These are phyloP conservation scores for Onthophagus taurus DNA, from an alignment of 1,140 invertebrate genomes.

Conservation along the genomic window DNA sequence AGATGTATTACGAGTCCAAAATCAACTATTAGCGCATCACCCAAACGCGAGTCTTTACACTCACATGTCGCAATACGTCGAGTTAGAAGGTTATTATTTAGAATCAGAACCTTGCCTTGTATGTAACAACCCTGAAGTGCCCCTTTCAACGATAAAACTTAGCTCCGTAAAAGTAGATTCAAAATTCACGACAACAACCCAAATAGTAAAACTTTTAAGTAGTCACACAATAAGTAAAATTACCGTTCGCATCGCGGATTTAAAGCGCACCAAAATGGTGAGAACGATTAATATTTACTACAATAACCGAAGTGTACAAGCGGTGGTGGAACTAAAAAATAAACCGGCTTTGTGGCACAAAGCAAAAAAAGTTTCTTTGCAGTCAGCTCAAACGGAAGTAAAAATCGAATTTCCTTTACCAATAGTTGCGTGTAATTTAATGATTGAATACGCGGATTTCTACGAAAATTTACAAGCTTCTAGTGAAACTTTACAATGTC, in stretches of 20 bases:
- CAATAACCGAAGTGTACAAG: conserved; percentile 91
- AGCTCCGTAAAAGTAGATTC: conserved; percentile 92
- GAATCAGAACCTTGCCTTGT: conserved; percentile 96
- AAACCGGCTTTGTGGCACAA: conserved; percentile 95
- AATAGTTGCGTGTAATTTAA: conserved; percentile 95
- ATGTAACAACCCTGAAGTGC: conserved; percentile 94
- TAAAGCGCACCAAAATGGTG: conserved; percentile 97
- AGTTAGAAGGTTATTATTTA: conserved; percentile 92
- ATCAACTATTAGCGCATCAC: conserved; percentile 78
- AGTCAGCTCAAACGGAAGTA: conserved; percentile 87
- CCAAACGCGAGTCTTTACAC: conserved; percentile 91
- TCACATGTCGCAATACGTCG: conserved; percentile 81
- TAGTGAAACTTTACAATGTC: conserved; percentile 89
- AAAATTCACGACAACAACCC: conserved; percentile 95
- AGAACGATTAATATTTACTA: conserved; percentile 93
- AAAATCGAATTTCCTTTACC: conserved; percentile 94
- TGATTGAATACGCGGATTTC: conserved; percentile 98
- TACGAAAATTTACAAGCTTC: conserved; percentile 79
- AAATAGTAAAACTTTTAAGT: conserved; percentile 92
- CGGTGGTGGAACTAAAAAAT: conserved; percentile 95
- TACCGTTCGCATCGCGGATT: conserved; percentile 83
- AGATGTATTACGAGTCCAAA: conserved; percentile 74
- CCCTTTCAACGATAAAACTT: conserved; percentile 85
- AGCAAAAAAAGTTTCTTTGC: conserved; percentile 81
- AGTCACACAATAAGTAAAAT: conserved; percentile 94